Evolutionary conservation across 2,113 vertebrate species (phyloP).

Genomic region (Butorides virescens): DNA sequence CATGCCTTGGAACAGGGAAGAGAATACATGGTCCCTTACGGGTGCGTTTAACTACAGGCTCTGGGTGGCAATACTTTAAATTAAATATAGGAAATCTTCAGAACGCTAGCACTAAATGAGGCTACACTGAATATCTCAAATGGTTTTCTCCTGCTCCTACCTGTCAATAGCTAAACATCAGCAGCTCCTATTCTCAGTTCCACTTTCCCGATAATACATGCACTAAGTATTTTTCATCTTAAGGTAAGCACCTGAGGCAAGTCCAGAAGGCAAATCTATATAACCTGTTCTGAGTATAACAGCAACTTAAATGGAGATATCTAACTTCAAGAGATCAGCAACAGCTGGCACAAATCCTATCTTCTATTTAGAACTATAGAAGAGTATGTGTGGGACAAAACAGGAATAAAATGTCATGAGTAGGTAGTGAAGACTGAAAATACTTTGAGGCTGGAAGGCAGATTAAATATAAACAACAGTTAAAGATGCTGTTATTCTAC

Average conservation of each 20-base stretch:
- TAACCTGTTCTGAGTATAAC: neutral
- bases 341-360: neutral
- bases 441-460: neutral
- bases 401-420: neutral
- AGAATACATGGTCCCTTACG: neutral
- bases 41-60: neutral
- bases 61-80: neutral
- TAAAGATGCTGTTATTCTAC: neutral
- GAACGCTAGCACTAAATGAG: neutral
- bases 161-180: neutral
- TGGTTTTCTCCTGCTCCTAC: neutral
- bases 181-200: neutral
- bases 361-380: neutral
- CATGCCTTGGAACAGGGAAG: neutral
- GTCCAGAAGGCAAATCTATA: neutral
- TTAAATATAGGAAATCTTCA: neutral
- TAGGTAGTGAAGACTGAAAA: neutral
- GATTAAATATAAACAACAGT: neutral
- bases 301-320: neutral
- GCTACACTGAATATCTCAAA: neutral
- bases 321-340: neutral
- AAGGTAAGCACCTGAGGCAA: neutral
- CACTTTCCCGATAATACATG: neutral
- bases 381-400: neutral
- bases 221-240: neutral